Conservation (phyloP, 2,888 invertebrate species). For the Epinotia ramella region DNA sequence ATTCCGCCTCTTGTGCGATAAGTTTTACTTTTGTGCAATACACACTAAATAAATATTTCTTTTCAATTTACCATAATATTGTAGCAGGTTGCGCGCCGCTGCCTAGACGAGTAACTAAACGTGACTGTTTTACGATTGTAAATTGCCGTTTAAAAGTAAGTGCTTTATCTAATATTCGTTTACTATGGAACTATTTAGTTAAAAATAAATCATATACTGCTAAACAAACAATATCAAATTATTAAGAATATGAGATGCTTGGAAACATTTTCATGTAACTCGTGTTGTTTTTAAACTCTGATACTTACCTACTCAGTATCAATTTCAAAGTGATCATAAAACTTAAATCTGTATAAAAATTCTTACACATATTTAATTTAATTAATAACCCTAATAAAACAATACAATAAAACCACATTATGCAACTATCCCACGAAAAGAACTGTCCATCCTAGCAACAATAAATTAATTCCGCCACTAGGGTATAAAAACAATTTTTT, state of each 20-base stretch:
- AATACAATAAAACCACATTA: conserved; percentile 16
- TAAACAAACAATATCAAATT: background rate
- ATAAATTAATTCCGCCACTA: conserved; percentile 29
- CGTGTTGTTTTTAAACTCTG: background rate
- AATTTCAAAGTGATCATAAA: background rate
- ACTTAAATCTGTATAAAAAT: background rate
- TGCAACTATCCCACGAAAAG: conserved; percentile 11
- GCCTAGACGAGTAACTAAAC: background rate
- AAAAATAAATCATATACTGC: background rate
- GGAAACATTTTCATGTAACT: background rate
- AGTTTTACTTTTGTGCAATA: too few species aligned
- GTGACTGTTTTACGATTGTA: background rate
- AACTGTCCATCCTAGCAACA: conserved; percentile 9
- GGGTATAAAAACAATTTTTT: conserved; percentile 40
- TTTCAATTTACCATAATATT: background rate
- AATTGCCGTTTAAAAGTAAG: background rate
- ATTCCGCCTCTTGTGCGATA: too few species aligned
- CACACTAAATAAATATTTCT: too few species aligned
- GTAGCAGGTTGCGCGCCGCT: background rate
- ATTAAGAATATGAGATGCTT: background rate
- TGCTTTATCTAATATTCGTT: background rate
- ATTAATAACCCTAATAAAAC: conserved; percentile 6
- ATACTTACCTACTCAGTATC: too few species aligned
- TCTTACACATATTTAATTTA: background rate
- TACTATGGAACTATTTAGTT: background rate